Evolutionary conservation across 2,888 invertebrate genomes (phyloP), one percentile per base, ranked within the genome.

Genomic region (Melanargia galathea): DNA sequence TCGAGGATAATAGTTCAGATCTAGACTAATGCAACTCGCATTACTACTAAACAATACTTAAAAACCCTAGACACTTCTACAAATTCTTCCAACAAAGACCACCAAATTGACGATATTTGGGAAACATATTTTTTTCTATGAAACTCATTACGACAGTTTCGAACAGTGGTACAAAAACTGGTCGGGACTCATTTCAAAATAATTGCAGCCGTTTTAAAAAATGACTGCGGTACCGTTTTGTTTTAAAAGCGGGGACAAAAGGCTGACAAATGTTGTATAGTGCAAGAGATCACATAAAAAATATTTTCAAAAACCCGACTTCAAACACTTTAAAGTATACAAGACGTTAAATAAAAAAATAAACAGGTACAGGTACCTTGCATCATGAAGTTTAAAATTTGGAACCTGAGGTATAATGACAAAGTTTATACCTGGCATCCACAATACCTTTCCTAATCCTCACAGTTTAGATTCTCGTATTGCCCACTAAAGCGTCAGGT

Each of bases 161-260:
- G 7, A 43, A 45, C 54, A 56, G 52, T 22, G 35, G 20, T 52
- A 56, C 30, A 51, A 40, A 54, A 20, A 54, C 38, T 61, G 45
- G 46, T 62, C 61, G 62, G 49, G 54, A 63, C 38, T 33, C 35
- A 58, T 66, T 64, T 63, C 52, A 60, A 51, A 64, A 64, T 70
- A 68, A 70, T 68, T 67, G 63, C 64, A 18, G 59, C 56, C 69
- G 45, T 65, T 69, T 71, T 43, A 65, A 70, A 71, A 71, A 69
- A 70, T 66, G 45, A 68, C 65, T 20, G 58, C 57, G 52, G 55
- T 51, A 62, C 66, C 26, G 60, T 67, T 65, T 71, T 68, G 71
- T 70, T 67, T 66, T 35, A 38, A 52, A 56, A 43, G 22, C 55
- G 20, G 24, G 48, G 60, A 61, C 61, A 65, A 66, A 66, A 51